Conservation (phyloP, 2,797 vertebrate genomes). For the Ptychobarbus kaznakovi region DNA sequence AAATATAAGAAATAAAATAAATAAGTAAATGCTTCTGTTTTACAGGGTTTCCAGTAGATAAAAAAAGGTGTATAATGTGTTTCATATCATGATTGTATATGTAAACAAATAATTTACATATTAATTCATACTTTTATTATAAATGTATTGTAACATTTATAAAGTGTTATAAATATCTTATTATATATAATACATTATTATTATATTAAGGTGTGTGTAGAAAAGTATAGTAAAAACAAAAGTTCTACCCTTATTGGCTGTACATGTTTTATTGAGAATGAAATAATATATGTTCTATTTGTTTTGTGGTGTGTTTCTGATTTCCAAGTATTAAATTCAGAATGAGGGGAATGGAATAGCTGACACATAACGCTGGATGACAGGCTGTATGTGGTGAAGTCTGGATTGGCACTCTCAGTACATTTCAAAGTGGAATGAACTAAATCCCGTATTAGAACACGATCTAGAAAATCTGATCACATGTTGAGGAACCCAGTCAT, state of each 20-base stretch:
- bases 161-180: neutral
- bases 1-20: too few relatives aligned
- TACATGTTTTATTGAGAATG: neutral
- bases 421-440: slow-evolving; percentile 14
- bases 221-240: neutral
- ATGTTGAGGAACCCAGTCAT: neutral
- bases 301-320: neutral
- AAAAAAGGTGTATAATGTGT: neutral
- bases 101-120: neutral
- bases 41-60: too few relatives aligned
- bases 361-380: neutral
- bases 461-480: neutral
- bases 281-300: neutral
- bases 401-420: neutral
- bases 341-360: neutral
- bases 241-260: neutral
- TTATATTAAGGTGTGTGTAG: neutral
- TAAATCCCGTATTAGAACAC: neutral
- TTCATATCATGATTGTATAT: neutral
- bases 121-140: neutral
- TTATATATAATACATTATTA: neutral
- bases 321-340: neutral
- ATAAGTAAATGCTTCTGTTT: too few relatives aligned
- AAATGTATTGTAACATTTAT: neutral
- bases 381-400: neutral